Evolutionary conservation across 2,888 invertebrate species (phyloP), one percentile per base, ranked within the genome.

Genomic region (Acleris holmiana): DNA sequence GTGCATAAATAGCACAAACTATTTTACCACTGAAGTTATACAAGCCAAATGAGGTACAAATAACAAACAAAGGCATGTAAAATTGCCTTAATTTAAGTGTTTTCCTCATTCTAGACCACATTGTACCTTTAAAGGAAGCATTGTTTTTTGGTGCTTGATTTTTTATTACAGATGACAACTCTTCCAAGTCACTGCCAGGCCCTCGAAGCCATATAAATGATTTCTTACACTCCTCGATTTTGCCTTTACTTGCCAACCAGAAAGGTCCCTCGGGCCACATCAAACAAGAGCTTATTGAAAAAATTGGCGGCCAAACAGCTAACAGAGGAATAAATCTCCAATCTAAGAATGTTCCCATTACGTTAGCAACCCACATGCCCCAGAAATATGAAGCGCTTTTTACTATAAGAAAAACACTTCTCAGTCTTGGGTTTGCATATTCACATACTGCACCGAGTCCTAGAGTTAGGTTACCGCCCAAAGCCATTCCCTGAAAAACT

Each of bases 231-330:
- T 66, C 66, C 10, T 61, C 51, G 2, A 61, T 19, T 18, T 47
- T 60, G 0, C 66, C 61, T 5, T 41, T 40, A 48, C 66, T 66
- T 6, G 66, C 66, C 53, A 66, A 23, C 66, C 66, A 66, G 19
- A 56, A 60, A 3, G 60, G 61, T 2, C 66, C 55, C 4, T 66
- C 56, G 3, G 66, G 66, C 66, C 66, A 61, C 13, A 47, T 35
- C 18, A 13, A 56, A 19, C 56, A 53, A 1, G 61, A 47, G 1
- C 47, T 10, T 4, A 61, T 23, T 10, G 61, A 10, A 35, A 53
- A 49, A 2, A 66, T 5, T 1, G 13, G 35, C 10, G 61, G 57
- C 40, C 35, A 19, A 1, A 66, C 13, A 41, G 51, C 61, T 15
- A 61, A 13, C 17, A 57, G n/a, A 19, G 61, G 56, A 44, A 61